Evolutionary conservation across 35 echinoderm and acorn worm genomes (phyloP), one percentile per base, ranked within the genome.

Genomic region (Lytechinus pictus): DNA sequence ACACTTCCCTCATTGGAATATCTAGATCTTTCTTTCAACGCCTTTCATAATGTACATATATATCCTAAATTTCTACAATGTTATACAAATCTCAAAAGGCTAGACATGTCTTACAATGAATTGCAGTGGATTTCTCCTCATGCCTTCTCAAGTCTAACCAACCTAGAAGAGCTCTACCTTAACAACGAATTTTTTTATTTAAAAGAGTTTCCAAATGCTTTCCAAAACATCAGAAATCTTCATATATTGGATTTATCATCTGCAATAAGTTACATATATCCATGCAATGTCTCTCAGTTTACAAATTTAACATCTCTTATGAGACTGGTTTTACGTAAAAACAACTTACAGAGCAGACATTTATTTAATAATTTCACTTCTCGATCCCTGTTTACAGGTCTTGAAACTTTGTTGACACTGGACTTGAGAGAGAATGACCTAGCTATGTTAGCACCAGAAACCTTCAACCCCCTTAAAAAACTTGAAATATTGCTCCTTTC

Each of bases 1-100:
- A 90, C 88, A 44, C 1, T 90, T 54, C 88, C 88, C 6, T 52
- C 29, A 28, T 33, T 90, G 4, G 29, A 90, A 52, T 52, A 44
- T 52, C 88, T 90, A 4, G 88, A 90, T 51, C 88, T 90, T 54
- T 90, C 88, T 52, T 90, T 52, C 28, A 90, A n/a, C n/a, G n/a
- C n/a, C n/a, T n/a, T n/a, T n/a, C n/a, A n/a, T n/a, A n/a, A n/a
- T n/a, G n/a, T n/a, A n/a, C n/a, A n/a, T n/a, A n/a, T n/a, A n/a
- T n/a, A n/a, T n/a, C n/a, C n/a, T n/a, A n/a, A n/a, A n/a, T n/a
- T n/a, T n/a, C 16, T 90, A 8, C 4, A 12, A 12, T 27, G 87
- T 44, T 53, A 44, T 11, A 10, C 88, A 5, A 90, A 90, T 54
- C 88, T 90, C 52, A 44, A 33, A 90, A 52, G 19, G 44, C 16